Evolutionary conservation across 1,140 invertebrate genomes (phyloP).

Genomic region (Campoletis sonorensis): DNA sequence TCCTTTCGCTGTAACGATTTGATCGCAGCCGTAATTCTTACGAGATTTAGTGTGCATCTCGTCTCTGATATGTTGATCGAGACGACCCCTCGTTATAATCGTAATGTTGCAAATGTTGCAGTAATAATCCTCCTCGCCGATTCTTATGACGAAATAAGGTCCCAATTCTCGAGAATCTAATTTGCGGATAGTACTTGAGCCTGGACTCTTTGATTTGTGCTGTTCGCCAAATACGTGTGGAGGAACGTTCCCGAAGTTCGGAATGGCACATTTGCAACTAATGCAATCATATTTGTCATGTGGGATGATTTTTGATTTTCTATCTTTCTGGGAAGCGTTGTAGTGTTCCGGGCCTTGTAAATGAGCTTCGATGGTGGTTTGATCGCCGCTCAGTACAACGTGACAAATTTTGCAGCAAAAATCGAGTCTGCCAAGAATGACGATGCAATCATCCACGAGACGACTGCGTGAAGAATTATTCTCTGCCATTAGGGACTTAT

Average conservation of each 20-base stretch:
- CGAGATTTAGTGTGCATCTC: not conserved
- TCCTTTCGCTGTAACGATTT: not conserved
- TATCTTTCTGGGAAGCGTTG: not conserved
- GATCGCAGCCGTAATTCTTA: not conserved
- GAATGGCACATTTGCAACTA: not conserved
- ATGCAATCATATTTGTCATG: not conserved
- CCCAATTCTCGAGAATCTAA: not conserved
- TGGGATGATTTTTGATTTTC: not conserved
- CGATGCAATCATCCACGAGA: not conserved
- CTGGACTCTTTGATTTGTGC: not conserved
- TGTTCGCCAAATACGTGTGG: not conserved
- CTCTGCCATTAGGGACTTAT: not conserved
- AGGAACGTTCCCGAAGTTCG: not conserved
- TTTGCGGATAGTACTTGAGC: not conserved
- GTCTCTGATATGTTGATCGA: not conserved
- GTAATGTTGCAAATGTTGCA: not conserved
- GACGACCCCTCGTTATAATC: not conserved
- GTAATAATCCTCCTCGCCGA: not conserved
- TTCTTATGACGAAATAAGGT: not conserved
- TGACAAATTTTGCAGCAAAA: slow-evolving; percentile 7
- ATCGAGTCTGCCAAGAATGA: not conserved
- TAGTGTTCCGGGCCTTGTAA: not conserved
- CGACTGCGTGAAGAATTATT: not conserved
- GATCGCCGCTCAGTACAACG: not conserved
- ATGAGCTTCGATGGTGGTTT: not conserved